These are phyloP conservation scores for Florisuga fusca DNA, from an alignment of 2,797 vertebrate genomes.

Conservation along the genomic window DNA sequence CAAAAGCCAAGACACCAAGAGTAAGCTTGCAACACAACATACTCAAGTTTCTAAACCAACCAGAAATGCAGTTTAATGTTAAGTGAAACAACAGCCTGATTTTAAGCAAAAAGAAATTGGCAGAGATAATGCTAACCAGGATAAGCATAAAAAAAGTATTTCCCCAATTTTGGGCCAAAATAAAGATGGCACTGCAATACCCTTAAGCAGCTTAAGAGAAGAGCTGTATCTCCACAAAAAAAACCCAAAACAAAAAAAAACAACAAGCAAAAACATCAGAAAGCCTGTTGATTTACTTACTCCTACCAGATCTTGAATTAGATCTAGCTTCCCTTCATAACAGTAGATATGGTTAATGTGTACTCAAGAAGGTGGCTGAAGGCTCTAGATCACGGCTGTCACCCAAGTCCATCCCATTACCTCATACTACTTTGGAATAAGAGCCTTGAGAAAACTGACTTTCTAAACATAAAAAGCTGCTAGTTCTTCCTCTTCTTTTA, in stretches of 20 bases:
- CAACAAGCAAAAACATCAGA: not conserved
- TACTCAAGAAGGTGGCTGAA: not conserved
- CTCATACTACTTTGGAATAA: not conserved
- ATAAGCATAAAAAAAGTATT: not conserved
- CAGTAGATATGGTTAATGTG: not conserved
- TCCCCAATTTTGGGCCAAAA: not conserved
- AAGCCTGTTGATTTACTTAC: not conserved
- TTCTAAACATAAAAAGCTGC: not conserved
- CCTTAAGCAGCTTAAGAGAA: not conserved
- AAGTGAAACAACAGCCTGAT: not conserved
- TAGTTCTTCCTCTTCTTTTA: not conserved
- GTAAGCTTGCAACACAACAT: not conserved
- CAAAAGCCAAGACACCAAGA: not conserved
- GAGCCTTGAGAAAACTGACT: not conserved
- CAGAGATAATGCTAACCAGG: not conserved
- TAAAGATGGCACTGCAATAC: not conserved
- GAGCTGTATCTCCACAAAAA: not conserved
- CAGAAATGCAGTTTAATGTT: not conserved
- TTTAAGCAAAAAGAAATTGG: not conserved
- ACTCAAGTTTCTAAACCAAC: not conserved
- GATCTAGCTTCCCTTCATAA: conserved; percentile 17
- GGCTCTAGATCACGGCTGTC: not conserved
- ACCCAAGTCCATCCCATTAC: not conserved
- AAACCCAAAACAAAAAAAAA: too few relatives aligned
- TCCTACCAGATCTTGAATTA: not conserved